phyloP scores from a whole-genome alignment of 2,797 vertebrate species.

The Fundulus diaphanus region DNA sequence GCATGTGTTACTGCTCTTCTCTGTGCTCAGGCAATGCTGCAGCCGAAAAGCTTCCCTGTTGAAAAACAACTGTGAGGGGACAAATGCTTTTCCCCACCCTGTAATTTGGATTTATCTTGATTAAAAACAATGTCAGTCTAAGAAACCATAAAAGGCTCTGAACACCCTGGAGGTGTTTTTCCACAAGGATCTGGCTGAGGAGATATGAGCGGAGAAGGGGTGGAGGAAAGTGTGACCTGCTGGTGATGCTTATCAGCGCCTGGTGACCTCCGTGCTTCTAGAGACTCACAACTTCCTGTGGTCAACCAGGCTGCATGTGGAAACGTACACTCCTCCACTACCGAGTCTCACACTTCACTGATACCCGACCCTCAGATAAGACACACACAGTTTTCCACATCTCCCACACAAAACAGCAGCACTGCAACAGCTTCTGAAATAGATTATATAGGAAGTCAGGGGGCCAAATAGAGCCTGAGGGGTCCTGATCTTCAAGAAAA shows the following conservation, averaged over 20 bases:
- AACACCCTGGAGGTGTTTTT: neutral
- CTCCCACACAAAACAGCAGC: conserved; percentile 2
- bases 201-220: neutral
- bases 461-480: neutral
- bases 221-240: neutral
- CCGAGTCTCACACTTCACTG: conserved; percentile 29
- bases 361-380: conserved; percentile 42
- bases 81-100: neutral
- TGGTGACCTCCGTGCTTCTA: conserved; percentile 45
- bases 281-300: conserved; percentile 38
- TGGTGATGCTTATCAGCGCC: conserved; percentile 68
- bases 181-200: neutral
- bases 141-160: neutral
- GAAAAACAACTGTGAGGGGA: neutral
- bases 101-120: neutral
- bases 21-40: too few relatives aligned
- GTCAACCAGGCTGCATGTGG: conserved; percentile 44
- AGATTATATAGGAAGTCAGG: neutral
- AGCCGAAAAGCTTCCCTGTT: too few relatives aligned
- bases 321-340: conserved; percentile 49
- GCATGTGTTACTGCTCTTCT: too few relatives aligned
- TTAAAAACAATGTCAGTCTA: neutral
- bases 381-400: conserved; percentile 52
- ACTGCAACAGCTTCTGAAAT: neutral
- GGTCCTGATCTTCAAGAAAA: neutral